Conservation (phyloP, 2,113 vertebrate species). For the Pollimyrus isidori region DNA sequence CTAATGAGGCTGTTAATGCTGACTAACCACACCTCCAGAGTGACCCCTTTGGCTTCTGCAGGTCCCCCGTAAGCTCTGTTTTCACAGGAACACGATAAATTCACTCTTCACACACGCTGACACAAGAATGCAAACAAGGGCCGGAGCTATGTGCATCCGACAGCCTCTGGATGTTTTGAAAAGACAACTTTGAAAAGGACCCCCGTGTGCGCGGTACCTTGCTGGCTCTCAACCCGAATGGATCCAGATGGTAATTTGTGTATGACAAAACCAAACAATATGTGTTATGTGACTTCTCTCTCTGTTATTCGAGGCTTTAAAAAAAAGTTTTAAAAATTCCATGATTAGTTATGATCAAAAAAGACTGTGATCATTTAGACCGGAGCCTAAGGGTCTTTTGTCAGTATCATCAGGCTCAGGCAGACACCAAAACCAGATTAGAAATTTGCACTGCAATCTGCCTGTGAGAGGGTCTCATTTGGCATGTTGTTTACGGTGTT, state of each 20-base stretch:
- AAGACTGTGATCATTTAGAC: not conserved
- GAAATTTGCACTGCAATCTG: not conserved
- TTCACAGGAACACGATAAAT: slow-evolving; percentile 25
- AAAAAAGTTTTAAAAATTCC: not conserved
- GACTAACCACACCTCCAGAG: slow-evolving; percentile 18
- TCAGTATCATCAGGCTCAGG: not conserved
- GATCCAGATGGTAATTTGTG: slow-evolving; percentile 37
- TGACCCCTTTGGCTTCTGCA: slow-evolving; percentile 11
- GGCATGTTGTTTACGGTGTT: not conserved
- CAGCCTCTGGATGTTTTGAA: slow-evolving; percentile 38
- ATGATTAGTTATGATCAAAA: not conserved
- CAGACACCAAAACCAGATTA: not conserved
- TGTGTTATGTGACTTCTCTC: slow-evolving; percentile 26
- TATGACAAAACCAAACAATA: slow-evolving; percentile 26
- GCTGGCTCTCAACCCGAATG: slow-evolving; percentile 26
- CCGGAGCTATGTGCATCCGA: slow-evolving; percentile 36
- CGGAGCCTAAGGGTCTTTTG: not conserved
- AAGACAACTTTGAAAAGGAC: slow-evolving; percentile 34
- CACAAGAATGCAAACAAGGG: slow-evolving; percentile 22
- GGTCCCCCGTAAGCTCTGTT: slow-evolving; percentile 18
- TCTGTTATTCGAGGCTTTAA: not conserved
- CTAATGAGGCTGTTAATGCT: slow-evolving; percentile 8
- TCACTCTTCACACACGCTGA: slow-evolving; percentile 36
- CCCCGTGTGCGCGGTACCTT: slow-evolving; percentile 38
- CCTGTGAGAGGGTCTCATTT: not conserved